These are phyloP conservation scores for Pholis gunnellus DNA, from an alignment of 2,113 vertebrate species.

Conservation along the genomic window DNA sequence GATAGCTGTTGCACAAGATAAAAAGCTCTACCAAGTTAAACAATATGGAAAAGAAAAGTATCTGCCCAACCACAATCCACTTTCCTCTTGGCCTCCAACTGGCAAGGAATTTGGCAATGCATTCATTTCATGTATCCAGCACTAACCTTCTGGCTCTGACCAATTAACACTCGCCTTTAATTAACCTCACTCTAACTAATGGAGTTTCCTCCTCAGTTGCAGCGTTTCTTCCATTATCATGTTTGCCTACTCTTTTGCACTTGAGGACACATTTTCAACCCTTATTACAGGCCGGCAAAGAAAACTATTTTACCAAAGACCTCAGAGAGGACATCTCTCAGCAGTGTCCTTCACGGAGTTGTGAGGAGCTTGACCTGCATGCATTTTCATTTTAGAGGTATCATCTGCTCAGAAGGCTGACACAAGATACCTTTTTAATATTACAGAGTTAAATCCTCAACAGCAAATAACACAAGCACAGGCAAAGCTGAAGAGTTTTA, in stretches of 20 bases:
- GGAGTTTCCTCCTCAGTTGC: slow-evolving; percentile 13
- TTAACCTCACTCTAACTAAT: slow-evolving; percentile 23
- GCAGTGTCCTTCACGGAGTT: slow-evolving; percentile 27
- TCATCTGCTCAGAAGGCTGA: slow-evolving; percentile 12
- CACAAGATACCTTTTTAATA: not conserved
- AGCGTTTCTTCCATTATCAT: slow-evolving; percentile 49
- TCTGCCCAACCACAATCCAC: not conserved
- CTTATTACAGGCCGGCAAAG: slow-evolving; percentile 60
- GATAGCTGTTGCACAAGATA: not conserved
- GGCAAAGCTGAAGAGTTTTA: not conserved
- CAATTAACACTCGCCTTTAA: slow-evolving; percentile 49
- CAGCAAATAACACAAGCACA: slow-evolving; percentile 2
- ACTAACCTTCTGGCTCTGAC: slow-evolving; percentile 39
- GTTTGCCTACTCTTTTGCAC: slow-evolving; percentile 49
- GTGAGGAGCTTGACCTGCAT: slow-evolving; percentile 3
- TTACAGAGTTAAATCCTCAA: not conserved
- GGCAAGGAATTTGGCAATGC: slow-evolving; percentile 21
- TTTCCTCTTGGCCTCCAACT: not conserved
- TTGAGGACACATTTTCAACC: slow-evolving; percentile 16
- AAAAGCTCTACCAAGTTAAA: slow-evolving; percentile 8
- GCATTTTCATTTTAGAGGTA: slow-evolving; percentile 49
- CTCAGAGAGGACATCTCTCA: slow-evolving; percentile 25
- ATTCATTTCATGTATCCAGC: slow-evolving; percentile 33
- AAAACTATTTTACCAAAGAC: slow-evolving; percentile 13
- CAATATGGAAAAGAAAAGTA: not conserved